These are phyloP conservation scores for Mallotus villosus DNA, from an alignment of 2,797 vertebrate species.

Conservation along the genomic window DNA sequence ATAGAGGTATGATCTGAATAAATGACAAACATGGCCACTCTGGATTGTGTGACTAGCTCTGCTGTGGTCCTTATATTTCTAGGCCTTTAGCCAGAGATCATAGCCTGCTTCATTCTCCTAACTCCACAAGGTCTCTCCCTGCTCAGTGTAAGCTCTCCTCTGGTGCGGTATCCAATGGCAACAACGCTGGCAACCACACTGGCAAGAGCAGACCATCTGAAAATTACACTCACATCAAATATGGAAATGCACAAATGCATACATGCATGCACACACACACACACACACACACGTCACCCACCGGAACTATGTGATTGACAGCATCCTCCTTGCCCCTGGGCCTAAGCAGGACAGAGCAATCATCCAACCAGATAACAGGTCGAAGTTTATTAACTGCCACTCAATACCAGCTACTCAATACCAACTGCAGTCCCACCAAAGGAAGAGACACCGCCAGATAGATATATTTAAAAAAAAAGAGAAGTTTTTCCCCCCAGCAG, in stretches of 20 bases:
- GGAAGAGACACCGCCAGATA: conserved; percentile 20
- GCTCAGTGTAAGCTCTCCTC: conserved; percentile 55
- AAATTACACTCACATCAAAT: conserved; percentile 17
- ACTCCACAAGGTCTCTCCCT: conserved; percentile 66
- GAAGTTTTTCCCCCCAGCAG: conserved; percentile 29
- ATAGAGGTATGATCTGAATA: conserved; percentile 5
- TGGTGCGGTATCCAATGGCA: conserved; percentile 70
- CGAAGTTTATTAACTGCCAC: conserved; percentile 83
- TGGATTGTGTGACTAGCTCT: not conserved
- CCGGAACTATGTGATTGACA: conserved; percentile 62
- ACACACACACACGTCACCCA: conserved; percentile 42
- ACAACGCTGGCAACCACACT: conserved; percentile 67
- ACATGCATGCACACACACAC: conserved; percentile 28
- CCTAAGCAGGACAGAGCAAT: conserved; percentile 63
- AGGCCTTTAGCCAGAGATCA: conserved; percentile 57
- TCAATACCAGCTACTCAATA: conserved; percentile 84
- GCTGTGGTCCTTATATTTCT: conserved; percentile 51
- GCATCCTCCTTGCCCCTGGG: conserved; percentile 58
- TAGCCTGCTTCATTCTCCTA: conserved; percentile 63
- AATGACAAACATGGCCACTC: not conserved
- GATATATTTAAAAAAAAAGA: conserved; percentile 16
- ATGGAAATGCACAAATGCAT: conserved; percentile 37
- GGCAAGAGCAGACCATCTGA: conserved; percentile 56
- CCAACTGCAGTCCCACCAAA: conserved; percentile 52
- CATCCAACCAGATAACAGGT: conserved; percentile 82